A percentile compares a stretch with the other conserved stretches of the same genome.
Evolutionary conservation across 2,888 invertebrate species (phyloP).

Genomic region (Polylopha cassiicola): DNA sequence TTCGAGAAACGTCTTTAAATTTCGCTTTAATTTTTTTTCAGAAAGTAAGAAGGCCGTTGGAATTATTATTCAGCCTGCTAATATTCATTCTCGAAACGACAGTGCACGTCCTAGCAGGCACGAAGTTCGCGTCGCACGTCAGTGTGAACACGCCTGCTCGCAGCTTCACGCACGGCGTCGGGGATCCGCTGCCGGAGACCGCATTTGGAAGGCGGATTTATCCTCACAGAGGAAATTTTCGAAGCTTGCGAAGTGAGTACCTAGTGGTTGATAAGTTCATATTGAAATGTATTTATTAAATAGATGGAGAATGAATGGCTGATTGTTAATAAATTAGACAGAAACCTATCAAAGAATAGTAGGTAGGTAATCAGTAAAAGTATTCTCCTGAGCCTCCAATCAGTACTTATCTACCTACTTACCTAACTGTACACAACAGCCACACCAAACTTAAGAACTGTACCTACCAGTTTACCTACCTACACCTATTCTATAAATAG

Average conservation of each 20-base stretch:
- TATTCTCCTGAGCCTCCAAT: no score
- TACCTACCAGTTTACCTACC: no score
- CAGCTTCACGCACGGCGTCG: constrained; percentile 69
- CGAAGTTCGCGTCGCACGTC: constrained; percentile 66
- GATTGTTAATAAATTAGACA: no score
- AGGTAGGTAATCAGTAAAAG: no score
- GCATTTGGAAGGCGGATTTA: no score
- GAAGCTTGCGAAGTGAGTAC: constrained; percentile 42
- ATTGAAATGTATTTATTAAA: constrained; percentile 1
- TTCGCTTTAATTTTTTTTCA: constrained; percentile 29
- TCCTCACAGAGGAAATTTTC: no score
- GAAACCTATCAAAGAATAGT: no score
- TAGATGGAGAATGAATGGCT: no score
- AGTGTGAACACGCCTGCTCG: constrained; percentile 62
- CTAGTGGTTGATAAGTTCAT: constrained; percentile 3
- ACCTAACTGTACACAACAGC: no score
- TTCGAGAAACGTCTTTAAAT: neutral
- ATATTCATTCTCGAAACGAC: constrained; percentile 36
- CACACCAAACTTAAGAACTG: no score
- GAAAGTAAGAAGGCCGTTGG: constrained; percentile 29
- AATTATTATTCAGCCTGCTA: constrained; percentile 29
- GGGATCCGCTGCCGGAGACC: constrained; percentile 49
- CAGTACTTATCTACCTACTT: no score
- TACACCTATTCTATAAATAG: no score
- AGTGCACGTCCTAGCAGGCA: constrained; percentile 37